A percentile compares a stretch with the other conserved stretches of the same genome.
phyloP scores from a whole-genome alignment of 2,113 vertebrate species.

The Cacatua alba region DNA sequence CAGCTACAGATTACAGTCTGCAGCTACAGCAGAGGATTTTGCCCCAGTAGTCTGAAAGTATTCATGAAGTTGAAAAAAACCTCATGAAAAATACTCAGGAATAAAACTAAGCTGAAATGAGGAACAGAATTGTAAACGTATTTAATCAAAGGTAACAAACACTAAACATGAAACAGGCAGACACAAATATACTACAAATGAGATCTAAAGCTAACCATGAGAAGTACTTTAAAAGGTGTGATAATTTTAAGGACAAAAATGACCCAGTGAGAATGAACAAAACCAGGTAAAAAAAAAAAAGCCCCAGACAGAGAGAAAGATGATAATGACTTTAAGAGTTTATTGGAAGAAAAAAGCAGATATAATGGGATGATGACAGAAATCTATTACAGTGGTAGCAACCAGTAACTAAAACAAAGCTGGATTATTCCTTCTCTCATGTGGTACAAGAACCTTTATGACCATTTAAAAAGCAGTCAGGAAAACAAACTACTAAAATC shows the following conservation, averaged over 20 bases:
- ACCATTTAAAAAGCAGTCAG: background rate
- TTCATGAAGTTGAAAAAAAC: background rate
- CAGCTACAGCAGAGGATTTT: background rate
- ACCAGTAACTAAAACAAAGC: constrained; percentile 47
- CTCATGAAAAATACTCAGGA: background rate
- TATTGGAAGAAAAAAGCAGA: constrained; percentile 77
- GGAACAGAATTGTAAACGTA: background rate
- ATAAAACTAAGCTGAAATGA: background rate
- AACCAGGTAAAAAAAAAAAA: constrained; percentile 38
- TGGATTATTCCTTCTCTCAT: background rate
- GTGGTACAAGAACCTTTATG: background rate
- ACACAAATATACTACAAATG: background rate
- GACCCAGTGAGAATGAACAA: background rate
- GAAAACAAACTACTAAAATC: background rate
- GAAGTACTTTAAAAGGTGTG: background rate
- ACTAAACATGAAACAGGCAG: background rate
- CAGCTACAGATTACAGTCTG: background rate
- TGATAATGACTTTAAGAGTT: constrained; percentile 72
- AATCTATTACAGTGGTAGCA: constrained; percentile 67
- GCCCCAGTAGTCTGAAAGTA: background rate
- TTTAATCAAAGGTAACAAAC: background rate
- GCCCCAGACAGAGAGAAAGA: constrained; percentile 70
- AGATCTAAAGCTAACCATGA: background rate
- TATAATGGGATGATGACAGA: constrained; percentile 63
- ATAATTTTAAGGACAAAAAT: background rate